These are phyloP conservation scores for Sprattus sprattus DNA, from an alignment of 2,113 vertebrate species.

Conservation along the genomic window DNA sequence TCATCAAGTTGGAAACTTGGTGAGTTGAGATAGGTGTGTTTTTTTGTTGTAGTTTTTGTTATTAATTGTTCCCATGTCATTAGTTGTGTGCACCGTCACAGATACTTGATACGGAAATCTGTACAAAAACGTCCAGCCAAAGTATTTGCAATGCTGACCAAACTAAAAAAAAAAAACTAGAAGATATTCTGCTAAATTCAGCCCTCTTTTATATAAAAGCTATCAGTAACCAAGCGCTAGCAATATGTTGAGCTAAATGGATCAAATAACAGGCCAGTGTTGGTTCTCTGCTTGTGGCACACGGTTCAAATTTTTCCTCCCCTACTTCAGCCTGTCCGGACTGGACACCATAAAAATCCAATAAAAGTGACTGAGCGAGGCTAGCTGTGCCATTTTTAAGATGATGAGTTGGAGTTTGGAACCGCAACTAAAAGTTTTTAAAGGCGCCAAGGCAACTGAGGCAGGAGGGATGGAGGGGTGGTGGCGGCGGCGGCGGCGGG, in stretches of 20 bases:
- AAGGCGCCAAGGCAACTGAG: neutral
- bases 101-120: no score
- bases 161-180: no score
- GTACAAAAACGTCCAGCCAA: no score
- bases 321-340: neutral
- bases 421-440: neutral
- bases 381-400: neutral
- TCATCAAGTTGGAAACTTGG: neutral
- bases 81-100: no score
- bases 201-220: neutral
- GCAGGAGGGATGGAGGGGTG: neutral
- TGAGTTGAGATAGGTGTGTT: neutral
- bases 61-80: no score
- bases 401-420: neutral
- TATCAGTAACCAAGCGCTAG: neutral
- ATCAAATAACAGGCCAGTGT: neutral
- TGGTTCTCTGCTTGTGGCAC: neutral
- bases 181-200: neutral
- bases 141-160: no score
- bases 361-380: neutral
- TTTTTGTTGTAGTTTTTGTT: neutral
- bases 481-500: neutral
- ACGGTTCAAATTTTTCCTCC: neutral
- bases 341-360: neutral
- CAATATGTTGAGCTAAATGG: neutral